These are phyloP conservation scores for Ricordea florida DNA, from an alignment of 92 coral and sea anemone species.

Conservation along the genomic window DNA sequence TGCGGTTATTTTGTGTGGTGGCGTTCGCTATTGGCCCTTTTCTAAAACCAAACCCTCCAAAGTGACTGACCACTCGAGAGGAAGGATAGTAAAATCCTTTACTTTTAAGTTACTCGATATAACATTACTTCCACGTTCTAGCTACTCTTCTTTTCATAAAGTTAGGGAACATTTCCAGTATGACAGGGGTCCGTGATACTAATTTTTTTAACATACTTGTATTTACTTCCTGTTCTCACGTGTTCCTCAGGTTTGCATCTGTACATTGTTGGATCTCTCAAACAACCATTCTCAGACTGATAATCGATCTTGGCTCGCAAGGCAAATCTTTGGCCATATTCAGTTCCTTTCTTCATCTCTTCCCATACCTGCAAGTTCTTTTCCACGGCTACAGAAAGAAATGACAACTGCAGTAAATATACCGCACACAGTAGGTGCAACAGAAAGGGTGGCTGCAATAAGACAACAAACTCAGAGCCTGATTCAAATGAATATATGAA, in stretches of 20 bases:
- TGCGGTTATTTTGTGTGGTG: too few species aligned
- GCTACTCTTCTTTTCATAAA: too few species aligned
- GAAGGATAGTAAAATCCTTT: too few species aligned
- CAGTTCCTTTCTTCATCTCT: constrained; percentile 93
- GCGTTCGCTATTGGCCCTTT: too few species aligned
- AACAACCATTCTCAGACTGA: constrained; percentile 86
- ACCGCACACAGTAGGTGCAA: too few species aligned
- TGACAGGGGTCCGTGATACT: too few species aligned
- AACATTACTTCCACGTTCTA: too few species aligned
- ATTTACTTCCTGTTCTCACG: constrained; percentile 91
- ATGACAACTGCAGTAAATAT: background rate
- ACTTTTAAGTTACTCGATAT: too few species aligned
- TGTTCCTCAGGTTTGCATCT: constrained; percentile 94
- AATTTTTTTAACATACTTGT: constrained; percentile 73
- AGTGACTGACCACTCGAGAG: too few species aligned
- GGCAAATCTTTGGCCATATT: constrained; percentile 80
- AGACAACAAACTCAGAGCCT: background rate
- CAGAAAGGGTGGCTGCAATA: too few species aligned
- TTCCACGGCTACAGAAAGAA: constrained; percentile 68
- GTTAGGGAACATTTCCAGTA: too few species aligned
- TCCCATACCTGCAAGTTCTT: constrained; percentile 94
- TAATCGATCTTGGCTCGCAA: constrained; percentile 93
- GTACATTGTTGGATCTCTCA: constrained; percentile 96
- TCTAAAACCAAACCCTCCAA: too few species aligned
- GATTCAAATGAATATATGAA: background rate